phyloP scores from a whole-genome alignment of 2,113 vertebrate species.

The Gambusia holbrooki region DNA sequence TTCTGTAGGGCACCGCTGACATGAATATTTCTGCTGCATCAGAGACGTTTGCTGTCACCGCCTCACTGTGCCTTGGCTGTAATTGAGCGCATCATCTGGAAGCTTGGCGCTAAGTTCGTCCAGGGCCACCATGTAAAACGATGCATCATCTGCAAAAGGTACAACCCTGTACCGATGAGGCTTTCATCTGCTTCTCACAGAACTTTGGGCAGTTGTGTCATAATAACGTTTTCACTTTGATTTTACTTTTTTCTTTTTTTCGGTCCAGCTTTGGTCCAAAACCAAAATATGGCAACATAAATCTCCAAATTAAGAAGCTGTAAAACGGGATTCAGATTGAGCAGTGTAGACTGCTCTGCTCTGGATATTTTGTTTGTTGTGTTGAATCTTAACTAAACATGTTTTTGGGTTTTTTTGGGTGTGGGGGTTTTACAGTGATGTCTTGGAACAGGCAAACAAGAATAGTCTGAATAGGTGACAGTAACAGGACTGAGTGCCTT shows the following conservation, averaged over 20 bases:
- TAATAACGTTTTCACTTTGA: neutral
- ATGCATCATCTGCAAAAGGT: neutral
- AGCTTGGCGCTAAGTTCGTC: constrained; percentile 46
- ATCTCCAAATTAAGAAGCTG: neutral
- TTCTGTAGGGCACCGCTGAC: constrained; percentile 66
- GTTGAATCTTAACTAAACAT: neutral
- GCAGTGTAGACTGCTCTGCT: too few relatives aligned
- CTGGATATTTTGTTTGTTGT: neutral
- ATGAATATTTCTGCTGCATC: constrained; percentile 79
- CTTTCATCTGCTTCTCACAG: neutral
- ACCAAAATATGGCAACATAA: neutral
- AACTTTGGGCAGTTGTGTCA: neutral
- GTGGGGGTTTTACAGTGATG: neutral
- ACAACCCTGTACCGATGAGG: neutral
- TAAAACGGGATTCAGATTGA: neutral
- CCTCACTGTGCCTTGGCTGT: constrained; percentile 44
- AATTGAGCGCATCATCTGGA: constrained; percentile 64
- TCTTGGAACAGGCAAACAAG: constrained; percentile 9
- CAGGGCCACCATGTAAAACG: constrained; percentile 36
- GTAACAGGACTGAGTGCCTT: constrained; percentile 22
- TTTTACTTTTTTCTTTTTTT: neutral
- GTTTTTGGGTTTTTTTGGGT: neutral
- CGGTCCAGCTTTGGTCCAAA: neutral
- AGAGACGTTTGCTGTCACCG: constrained; percentile 62
- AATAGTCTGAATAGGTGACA: constrained; percentile 32